A percentile compares a stretch with the other conserved stretches of the same genome.
Evolutionary conservation across 2,113 vertebrate species (phyloP).

Genomic region (Leucopternis melanops): DNA sequence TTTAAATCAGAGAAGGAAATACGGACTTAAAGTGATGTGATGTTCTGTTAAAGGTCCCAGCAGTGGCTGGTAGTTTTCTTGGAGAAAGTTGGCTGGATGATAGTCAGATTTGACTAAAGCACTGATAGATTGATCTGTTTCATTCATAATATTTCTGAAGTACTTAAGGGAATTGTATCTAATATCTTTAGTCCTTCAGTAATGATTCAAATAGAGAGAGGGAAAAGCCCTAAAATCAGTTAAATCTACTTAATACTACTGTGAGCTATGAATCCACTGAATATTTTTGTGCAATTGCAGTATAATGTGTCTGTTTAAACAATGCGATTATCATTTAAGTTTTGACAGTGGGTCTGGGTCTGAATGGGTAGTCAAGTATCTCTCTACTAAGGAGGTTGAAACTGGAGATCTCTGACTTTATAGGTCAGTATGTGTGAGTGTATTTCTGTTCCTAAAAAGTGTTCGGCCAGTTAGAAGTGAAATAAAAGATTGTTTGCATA

Average conservation of each 20-base stretch:
- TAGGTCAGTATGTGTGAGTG: not conserved
- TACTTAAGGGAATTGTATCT: not conserved
- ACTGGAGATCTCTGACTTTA: not conserved
- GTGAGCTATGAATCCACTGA: not conserved
- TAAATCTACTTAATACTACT: not conserved
- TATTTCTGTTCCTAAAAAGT: not conserved
- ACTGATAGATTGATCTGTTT: not conserved
- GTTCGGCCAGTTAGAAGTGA: not conserved
- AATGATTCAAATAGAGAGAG: not conserved
- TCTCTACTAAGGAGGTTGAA: not conserved
- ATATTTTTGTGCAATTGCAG: not conserved
- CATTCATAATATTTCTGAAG: not conserved
- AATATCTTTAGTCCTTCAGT: not conserved
- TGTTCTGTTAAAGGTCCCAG: not conserved
- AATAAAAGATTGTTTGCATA: not conserved
- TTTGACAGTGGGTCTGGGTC: not conserved
- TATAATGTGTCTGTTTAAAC: not conserved
- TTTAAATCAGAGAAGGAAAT: conserved; percentile 9
- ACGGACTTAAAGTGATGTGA: not conserved
- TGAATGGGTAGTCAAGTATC: not conserved
- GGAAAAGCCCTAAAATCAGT: not conserved
- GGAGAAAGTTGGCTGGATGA: not conserved
- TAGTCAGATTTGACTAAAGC: not conserved
- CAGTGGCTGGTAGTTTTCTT: not conserved
- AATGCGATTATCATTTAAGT: not conserved